Conservation (phyloP, 35 echinoderm and acorn worm genomes). For the Nesometra sesokonis region DNA sequence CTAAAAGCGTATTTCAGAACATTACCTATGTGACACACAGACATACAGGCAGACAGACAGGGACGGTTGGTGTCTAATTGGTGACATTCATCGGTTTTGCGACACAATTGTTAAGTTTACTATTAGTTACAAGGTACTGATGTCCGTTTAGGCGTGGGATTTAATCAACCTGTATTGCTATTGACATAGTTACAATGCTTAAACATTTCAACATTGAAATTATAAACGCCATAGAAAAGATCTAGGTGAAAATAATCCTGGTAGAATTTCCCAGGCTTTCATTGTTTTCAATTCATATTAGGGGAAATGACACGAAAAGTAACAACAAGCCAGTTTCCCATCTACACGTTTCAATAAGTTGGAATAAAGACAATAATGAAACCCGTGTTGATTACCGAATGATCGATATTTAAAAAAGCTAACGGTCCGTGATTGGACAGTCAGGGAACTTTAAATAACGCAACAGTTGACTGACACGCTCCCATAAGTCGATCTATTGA, state of each 20-base stretch:
- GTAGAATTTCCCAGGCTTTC: neutral
- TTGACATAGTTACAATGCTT: too few relatives aligned
- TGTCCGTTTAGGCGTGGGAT: too few relatives aligned
- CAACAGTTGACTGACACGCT: neutral
- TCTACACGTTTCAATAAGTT: neutral
- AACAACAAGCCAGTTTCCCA: neutral
- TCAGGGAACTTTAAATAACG: neutral
- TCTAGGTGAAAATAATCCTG: neutral
- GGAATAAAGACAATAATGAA: neutral
- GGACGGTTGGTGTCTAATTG: too few relatives aligned
- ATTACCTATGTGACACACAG: too few relatives aligned
- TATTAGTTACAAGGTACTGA: too few relatives aligned
- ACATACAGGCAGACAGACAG: too few relatives aligned
- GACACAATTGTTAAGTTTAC: too few relatives aligned
- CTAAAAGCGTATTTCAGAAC: too few relatives aligned
- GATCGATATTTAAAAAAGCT: neutral
- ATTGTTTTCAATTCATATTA: neutral
- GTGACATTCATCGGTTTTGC: too few relatives aligned
- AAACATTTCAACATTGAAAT: neutral
- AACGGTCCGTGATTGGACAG: neutral
- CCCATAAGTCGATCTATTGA: neutral
- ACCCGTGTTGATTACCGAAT: neutral
- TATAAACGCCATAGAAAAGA: neutral
- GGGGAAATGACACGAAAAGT: neutral
- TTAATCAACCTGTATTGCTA: too few relatives aligned